Base-by-base conservation (phyloP, 1,140 invertebrate species). In the Epicauta chinensis region DNA sequence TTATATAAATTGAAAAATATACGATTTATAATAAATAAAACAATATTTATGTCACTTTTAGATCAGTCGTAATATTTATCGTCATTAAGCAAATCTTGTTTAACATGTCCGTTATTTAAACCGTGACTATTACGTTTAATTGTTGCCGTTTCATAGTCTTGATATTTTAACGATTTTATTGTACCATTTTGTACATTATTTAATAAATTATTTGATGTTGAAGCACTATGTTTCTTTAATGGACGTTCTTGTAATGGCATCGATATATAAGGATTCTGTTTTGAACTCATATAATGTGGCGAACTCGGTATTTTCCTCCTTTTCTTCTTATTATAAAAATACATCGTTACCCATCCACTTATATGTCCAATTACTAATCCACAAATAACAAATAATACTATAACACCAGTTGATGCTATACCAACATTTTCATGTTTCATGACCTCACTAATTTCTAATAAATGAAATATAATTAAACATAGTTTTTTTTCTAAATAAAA, bases 211-310 rank as follows among this genome's bases (percentile, higher is more conserved):
- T 41, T 74, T 70, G 58, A 77, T 73, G 2, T 73, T 72, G 70
- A 81, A 78, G 11, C 77, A 78, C 17, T 40, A 52, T 49, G 58
- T 39, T 46, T 60, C 44, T 54, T 34, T 73, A 73, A 55, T 75
- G 79, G 1, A 73, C 72, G 66, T 76, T 82, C 72, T 74, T 75
- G 37, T 71, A 74, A 2, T 72, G 79, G 87, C 23, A 91, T 80
- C n/a, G 84, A 82, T 35, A 88, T 86, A 64, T 91, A 90, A 51
- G 86, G 83, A 68, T 90, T 90, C 60, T 86, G 86, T 62, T 87
- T 87, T 0, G 78, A 73, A 12, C 81, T 81, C 43, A 89, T 87
- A 60, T 90, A 91, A 66, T 87, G 86, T 0, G 86, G 84, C 40
- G 80, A 83, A 10, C 79, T 75, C 0, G 85, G 83, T 5, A 86